Evolutionary conservation across 2,113 vertebrate genomes (phyloP).

Genomic region (Tetrao urogallus): DNA sequence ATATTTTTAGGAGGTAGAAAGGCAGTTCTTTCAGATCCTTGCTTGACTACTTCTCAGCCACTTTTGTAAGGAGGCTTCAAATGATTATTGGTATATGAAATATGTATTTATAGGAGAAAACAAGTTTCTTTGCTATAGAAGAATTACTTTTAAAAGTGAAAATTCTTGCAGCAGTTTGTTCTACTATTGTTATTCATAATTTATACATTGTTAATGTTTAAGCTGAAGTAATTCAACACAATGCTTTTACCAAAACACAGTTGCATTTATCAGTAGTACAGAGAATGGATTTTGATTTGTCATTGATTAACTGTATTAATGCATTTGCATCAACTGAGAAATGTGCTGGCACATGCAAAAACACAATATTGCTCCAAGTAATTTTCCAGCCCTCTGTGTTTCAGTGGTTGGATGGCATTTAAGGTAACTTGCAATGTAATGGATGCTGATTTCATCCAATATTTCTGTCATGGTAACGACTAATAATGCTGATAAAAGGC

Average conservation of each 20-base stretch:
- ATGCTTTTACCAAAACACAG: conserved; percentile 5
- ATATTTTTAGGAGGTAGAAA: background rate
- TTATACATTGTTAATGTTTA: background rate
- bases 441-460: conserved; percentile 60
- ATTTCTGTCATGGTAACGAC: conserved; percentile 61
- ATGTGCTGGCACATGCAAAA: conserved; percentile 1
- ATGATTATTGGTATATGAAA: background rate
- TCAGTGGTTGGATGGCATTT: conserved; percentile 60
- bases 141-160: background rate
- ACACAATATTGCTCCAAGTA: conserved; percentile 49
- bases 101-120: background rate
- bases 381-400: conserved; percentile 69
- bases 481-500: conserved; percentile 62
- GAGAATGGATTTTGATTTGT: conserved; percentile 70
- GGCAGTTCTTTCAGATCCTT: background rate
- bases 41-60: background rate
- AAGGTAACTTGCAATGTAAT: conserved; percentile 52
- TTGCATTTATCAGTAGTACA: conserved; percentile 40
- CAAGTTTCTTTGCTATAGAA: background rate
- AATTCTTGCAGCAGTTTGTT: background rate
- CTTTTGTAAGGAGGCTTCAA: background rate
- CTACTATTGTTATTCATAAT: background rate
- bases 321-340: conserved; percentile 60
- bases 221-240: background rate
- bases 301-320: conserved; percentile 71